Percentiles rank a stretch among this genome's conserved stretches.
Conservation (phyloP, 2,113 vertebrate genomes). For the Peucedramus taeniatus region DNA sequence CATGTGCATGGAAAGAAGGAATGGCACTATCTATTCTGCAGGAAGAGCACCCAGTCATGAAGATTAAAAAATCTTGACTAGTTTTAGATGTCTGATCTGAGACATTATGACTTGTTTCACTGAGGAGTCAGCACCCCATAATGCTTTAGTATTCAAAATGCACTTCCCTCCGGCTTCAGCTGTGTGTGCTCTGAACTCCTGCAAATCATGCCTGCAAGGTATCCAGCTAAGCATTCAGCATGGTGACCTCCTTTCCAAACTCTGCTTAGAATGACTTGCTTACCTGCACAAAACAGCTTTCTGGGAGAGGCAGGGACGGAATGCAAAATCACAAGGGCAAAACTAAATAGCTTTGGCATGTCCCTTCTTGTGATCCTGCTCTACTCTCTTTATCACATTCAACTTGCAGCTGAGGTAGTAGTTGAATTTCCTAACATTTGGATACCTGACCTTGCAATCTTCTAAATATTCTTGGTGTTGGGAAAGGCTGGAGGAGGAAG, state of each 20-base stretch:
- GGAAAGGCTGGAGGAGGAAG: neutral
- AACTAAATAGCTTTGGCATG: neutral
- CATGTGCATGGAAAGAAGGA: neutral
- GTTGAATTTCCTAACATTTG: neutral
- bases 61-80: neutral
- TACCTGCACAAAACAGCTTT: neutral
- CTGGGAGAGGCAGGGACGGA: neutral
- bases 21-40: neutral
- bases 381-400: neutral
- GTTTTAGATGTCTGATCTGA: neutral
- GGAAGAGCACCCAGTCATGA: neutral
- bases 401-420: neutral
- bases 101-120: neutral
- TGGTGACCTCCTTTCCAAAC: neutral
- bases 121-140: neutral
- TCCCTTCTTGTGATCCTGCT: neutral
- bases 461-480: neutral
- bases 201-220: neutral
- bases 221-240: neutral
- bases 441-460: neutral
- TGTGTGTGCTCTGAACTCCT: neutral
- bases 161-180: neutral
- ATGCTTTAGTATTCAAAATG: neutral
- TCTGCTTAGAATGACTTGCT: neutral
- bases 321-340: neutral